Evolutionary conservation across 2,888 invertebrate species (phyloP), one percentile per base, ranked within the genome.

Genomic region (Temnothorax ravouxi): DNA sequence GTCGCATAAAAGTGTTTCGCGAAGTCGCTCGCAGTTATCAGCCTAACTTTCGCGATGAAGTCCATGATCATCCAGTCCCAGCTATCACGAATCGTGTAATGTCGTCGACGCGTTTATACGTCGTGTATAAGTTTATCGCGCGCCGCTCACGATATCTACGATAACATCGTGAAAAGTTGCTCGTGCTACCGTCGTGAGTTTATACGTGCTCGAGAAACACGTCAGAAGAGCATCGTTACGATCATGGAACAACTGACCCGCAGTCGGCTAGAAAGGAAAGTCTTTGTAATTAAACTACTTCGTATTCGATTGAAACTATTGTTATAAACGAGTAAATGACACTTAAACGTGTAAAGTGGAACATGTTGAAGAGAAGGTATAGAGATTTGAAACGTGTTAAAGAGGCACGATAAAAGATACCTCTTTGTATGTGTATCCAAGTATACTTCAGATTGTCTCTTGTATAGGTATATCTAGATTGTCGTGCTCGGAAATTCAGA

Each of bases 61-160:
- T n/a, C 41, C n/a, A 25, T 13, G 21, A 21, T 4, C 29, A n/a
- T 71, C 15, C 72, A 9, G 41, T 38, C 8, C 0, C 21, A 25
- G 18, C 8, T 54, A 52, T 25, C 29, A 38, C 29, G 18, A 71
- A 44, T 52, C 74, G 21, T 29, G 21, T 29, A 25, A 47, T 21
- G 38, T 72, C 29, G 54, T 9, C 25, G 34, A 13, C 50, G 67
- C 52, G 13, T 67, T 67, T 76, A 41, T 67, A 67, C 25, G 41
- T 76, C 72, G 44, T 29, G 74, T 11, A 71, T 11, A 72, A 72
- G 11, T 56, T 72, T 79, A 79, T 79, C 77, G 41, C 34, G 34
- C n/a, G 25, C 18, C 13, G 29, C 21, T n/a, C 54, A 13, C 56
- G 56, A 71, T 56, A 79, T 71, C 54, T 41, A 21, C 29, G 79